phyloP scores from a whole-genome alignment of 2,797 vertebrate species.

The Anguilla anguilla region DNA sequence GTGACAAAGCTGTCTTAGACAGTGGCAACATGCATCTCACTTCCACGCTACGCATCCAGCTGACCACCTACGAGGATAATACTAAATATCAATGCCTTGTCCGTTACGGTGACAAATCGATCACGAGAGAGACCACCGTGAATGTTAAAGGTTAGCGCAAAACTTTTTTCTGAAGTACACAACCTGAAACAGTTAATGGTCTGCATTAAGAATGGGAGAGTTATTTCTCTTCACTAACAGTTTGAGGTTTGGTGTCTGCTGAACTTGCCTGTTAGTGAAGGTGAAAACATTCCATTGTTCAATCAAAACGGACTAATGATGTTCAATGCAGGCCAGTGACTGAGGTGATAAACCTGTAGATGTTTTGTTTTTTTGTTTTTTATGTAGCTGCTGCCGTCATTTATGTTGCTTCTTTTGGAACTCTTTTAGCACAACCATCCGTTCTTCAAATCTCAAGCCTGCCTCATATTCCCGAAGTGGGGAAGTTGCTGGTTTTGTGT shows the following conservation, averaged over 20 bases:
- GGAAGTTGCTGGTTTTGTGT: slow-evolving; percentile 61
- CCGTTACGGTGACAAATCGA: slow-evolving; percentile 32
- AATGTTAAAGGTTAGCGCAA: slow-evolving; percentile 48
- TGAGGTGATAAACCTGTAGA: neutral
- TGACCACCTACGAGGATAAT: slow-evolving; percentile 53
- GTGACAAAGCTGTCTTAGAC: slow-evolving; percentile 45
- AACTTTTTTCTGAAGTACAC: neutral
- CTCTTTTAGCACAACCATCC: slow-evolving; percentile 56
- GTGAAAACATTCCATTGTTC: too few relatives aligned
- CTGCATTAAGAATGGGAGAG: neutral
- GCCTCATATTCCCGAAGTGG: slow-evolving; percentile 59
- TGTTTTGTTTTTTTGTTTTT: neutral
- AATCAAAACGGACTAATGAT: neutral
- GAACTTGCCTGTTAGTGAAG: neutral
- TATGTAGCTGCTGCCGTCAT: neutral
- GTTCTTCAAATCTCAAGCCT: slow-evolving; percentile 63
- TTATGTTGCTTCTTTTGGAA: neutral
- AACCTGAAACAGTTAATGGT: neutral
- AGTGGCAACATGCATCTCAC: slow-evolving; percentile 52
- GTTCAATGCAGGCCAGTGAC: neutral
- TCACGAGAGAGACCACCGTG: slow-evolving; percentile 48
- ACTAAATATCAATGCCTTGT: slow-evolving; percentile 55
- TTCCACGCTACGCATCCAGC: slow-evolving; percentile 54
- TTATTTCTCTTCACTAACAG: too few relatives aligned
- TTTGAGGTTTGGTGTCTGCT: neutral